phyloP scores from a whole-genome alignment of 2,888 invertebrate genomes.

The Leptura quadrifasciata region DNA sequence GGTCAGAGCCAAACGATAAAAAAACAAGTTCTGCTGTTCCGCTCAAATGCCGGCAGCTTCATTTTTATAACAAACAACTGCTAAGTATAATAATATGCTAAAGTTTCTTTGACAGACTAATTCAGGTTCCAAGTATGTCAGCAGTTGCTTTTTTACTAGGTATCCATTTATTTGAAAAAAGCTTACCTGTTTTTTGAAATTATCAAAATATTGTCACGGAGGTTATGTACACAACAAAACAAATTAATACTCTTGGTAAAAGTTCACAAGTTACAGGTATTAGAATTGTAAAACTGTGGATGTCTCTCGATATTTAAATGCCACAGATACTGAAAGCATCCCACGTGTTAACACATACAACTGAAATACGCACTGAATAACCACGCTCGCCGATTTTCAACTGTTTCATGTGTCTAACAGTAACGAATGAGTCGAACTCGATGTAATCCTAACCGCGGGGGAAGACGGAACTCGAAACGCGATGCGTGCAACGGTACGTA shows the following conservation, averaged over 20 bases:
- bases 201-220: constrained; percentile 5
- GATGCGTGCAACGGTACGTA: constrained; percentile 24
- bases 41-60: too few relatives aligned
- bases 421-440: constrained; percentile 11
- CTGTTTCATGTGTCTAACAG: background rate
- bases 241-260: background rate
- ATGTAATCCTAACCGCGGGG: background rate
- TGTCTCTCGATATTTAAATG: background rate
- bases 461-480: constrained; percentile 13
- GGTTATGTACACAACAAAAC: background rate
- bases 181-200: background rate
- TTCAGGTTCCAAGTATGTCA: too few relatives aligned
- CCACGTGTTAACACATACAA: constrained; percentile 13
- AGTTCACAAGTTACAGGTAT: background rate
- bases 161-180: background rate
- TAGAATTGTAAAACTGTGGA: background rate
- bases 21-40: too few relatives aligned
- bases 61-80: too few relatives aligned
- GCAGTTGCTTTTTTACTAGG: too few relatives aligned
- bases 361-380: constrained; percentile 23
- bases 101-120: too few relatives aligned
- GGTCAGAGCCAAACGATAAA: too few relatives aligned
- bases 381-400: constrained; percentile 30
- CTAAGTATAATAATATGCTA: too few relatives aligned
- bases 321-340: constrained; percentile 26